phyloP scores from a whole-genome alignment of 2,888 invertebrate genomes.

The Polymixis flavicincta region DNA sequence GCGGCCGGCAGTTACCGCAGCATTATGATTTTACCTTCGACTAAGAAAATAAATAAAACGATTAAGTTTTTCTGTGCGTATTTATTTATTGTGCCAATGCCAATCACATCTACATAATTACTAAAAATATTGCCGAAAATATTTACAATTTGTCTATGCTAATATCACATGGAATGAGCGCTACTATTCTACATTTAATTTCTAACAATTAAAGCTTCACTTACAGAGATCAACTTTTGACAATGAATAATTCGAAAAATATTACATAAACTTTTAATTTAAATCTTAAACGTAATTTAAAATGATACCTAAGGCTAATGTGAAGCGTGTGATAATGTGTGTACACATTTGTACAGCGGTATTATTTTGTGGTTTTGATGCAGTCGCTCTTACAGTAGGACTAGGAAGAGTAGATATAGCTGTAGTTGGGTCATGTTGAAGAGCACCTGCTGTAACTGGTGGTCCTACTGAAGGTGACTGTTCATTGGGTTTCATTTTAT shows the following conservation, averaged over 20 bases:
- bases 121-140: conserved; percentile 63
- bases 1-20: conserved; percentile 77
- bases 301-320: conserved; percentile 52
- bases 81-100: conserved; percentile 71
- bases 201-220: conserved; percentile 70
- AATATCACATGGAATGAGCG: conserved; percentile 79
- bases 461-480: conserved; percentile 77
- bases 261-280: conserved; percentile 11
- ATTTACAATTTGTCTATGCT: conserved; percentile 70
- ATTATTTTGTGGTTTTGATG: conserved; percentile 62
- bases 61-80: conserved; percentile 57
- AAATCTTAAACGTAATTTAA: conserved; percentile 47
- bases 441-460: conserved; percentile 75
- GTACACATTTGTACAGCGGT: conserved; percentile 52
- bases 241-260: conserved; percentile 53
- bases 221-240: conserved; percentile 65
- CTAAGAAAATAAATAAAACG: conserved; percentile 68
- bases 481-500: conserved; percentile 60
- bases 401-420: conserved; percentile 70
- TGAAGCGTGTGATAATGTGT: conserved; percentile 42
- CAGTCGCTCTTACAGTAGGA: conserved; percentile 3
- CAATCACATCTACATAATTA: conserved; percentile 60
- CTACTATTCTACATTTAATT: conserved; percentile 65
- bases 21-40: conserved; percentile 87
- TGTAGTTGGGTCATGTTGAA: conserved; percentile 77